Evolutionary conservation across 2,113 vertebrate genomes (phyloP).

Genomic region (Atractosteus spatula): DNA sequence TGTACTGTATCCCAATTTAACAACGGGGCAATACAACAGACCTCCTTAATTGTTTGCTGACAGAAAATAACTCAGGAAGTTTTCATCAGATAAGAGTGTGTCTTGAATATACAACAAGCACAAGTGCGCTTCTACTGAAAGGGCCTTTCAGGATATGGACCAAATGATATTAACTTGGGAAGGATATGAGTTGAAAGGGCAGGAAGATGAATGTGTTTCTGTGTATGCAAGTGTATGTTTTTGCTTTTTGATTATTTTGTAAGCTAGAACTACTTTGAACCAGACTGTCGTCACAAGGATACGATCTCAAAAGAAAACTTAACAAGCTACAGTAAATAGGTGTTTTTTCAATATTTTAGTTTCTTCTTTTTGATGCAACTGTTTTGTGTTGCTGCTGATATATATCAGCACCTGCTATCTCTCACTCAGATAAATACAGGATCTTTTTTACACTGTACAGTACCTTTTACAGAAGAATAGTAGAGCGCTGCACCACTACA

Average conservation of each 20-base stretch:
- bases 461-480: too few relatives aligned
- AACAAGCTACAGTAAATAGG: too few relatives aligned
- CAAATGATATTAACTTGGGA: slow-evolving; percentile 38
- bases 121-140: slow-evolving; percentile 51
- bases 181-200: slow-evolving; percentile 46
- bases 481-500: too few relatives aligned
- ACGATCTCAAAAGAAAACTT: too few relatives aligned
- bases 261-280: too few relatives aligned
- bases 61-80: slow-evolving; percentile 51
- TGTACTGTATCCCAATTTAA: slow-evolving; percentile 23
- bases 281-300: too few relatives aligned
- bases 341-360: too few relatives aligned
- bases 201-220: slow-evolving; percentile 34
- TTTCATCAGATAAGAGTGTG: slow-evolving; percentile 58
- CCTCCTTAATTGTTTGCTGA: slow-evolving; percentile 53
- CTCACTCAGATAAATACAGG: too few relatives aligned
- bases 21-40: neutral
- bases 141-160: slow-evolving; percentile 26
- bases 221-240: slow-evolving; percentile 4
- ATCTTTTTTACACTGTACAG: too few relatives aligned
- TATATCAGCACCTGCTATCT: too few relatives aligned
- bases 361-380: too few relatives aligned
- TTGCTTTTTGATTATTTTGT: neutral
- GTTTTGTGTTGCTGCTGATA: too few relatives aligned
- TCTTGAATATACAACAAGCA: slow-evolving; percentile 50